These are phyloP conservation scores for Caiman crocodilus DNA, from an alignment of 2,797 vertebrate genomes.

Conservation along the genomic window DNA sequence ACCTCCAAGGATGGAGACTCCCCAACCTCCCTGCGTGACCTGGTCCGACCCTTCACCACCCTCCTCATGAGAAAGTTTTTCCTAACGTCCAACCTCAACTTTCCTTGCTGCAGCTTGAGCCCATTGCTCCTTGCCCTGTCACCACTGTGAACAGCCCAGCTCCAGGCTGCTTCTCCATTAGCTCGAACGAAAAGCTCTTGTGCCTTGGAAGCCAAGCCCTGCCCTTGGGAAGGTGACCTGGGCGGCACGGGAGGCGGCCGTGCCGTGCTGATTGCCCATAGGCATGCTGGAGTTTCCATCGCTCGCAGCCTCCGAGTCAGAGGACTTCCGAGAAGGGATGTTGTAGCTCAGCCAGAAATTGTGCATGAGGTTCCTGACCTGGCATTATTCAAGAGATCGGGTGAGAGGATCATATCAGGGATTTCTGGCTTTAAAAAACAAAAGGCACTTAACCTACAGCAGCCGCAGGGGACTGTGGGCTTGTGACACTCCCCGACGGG, in stretches of 20 bases:
- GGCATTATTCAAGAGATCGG: background rate
- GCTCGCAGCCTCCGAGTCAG: background rate
- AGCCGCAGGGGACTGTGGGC: too few species aligned
- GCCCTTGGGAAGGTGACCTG: background rate
- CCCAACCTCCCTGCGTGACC: too few species aligned
- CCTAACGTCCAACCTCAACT: too few species aligned
- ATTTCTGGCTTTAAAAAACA: background rate
- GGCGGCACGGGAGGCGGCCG: too few species aligned
- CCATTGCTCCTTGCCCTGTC: too few species aligned
- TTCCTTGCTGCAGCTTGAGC: too few species aligned
- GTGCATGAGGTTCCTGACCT: background rate
- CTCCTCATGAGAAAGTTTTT: too few species aligned
- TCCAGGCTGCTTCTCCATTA: background rate
- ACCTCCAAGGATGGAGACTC: too few species aligned
- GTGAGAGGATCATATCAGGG: background rate
- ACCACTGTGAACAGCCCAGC: background rate
- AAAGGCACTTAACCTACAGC: background rate
- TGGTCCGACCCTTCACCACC: too few species aligned
- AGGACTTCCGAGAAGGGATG: background rate
- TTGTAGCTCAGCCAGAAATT: background rate
- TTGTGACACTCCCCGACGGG: background rate
- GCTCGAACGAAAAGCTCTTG: background rate
- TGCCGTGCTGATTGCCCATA: background rate
- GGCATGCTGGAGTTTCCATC: background rate
- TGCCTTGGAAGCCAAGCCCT: background rate